Conservation (phyloP, 2,888 invertebrate genomes). For the Megaustenia siamemsis region DNA sequence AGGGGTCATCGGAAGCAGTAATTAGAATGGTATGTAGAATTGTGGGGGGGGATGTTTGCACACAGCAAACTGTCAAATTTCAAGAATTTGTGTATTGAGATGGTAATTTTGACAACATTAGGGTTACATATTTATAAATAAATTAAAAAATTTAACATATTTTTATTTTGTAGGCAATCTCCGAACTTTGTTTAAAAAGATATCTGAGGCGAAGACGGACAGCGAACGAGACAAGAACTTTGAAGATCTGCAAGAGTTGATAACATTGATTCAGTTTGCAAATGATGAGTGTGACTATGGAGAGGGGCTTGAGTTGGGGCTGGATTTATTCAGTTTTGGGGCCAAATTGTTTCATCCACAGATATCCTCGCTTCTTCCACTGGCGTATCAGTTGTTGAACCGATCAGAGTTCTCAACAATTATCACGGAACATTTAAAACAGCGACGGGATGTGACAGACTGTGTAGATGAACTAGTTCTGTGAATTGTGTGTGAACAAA, state of each 20-base stretch:
- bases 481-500: background rate
- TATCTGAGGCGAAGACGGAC: slow-evolving; percentile 82
- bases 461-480: slow-evolving; percentile 24
- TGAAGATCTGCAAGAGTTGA: slow-evolving; percentile 88
- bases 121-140: background rate
- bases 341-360: slow-evolving; percentile 86
- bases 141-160: background rate
- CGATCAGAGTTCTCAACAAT: slow-evolving; percentile 88
- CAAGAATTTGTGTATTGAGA: no score
- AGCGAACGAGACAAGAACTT: slow-evolving; percentile 84
- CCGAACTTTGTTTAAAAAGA: slow-evolving; percentile 85
- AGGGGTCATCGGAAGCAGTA: no score
- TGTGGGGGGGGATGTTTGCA: no score
- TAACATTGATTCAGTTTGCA: slow-evolving; percentile 92
- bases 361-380: slow-evolving; percentile 85
- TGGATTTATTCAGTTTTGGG: slow-evolving; percentile 88
- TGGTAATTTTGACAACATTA: background rate
- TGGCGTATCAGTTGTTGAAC: slow-evolving; percentile 88
- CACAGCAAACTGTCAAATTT: no score
- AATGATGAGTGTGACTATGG: slow-evolving; percentile 97
- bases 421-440: slow-evolving; percentile 85
- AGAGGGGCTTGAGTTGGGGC: slow-evolving; percentile 92
- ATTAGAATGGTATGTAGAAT: no score
- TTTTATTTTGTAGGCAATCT: slow-evolving; percentile 83
- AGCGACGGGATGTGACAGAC: slow-evolving; percentile 27